These are phyloP conservation scores for Neodiprion lecontei DNA, from an alignment of 1,140 invertebrate genomes.

Conservation along the genomic window DNA sequence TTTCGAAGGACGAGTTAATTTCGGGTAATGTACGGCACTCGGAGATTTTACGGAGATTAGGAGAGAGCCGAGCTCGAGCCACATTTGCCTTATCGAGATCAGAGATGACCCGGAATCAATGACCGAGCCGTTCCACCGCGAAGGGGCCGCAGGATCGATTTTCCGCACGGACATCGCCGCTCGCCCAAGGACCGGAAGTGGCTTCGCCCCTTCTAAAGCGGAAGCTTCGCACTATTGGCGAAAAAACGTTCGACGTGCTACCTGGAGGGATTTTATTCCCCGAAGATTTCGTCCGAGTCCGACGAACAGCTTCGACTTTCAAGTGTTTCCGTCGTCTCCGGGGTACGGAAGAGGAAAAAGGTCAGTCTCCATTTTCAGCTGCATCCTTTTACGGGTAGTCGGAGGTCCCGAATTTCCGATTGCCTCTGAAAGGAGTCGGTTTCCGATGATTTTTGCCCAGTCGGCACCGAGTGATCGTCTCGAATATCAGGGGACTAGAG, in stretches of 20 bases:
- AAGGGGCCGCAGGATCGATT: neutral
- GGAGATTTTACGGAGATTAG: neutral
- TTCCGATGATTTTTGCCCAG: too few species aligned
- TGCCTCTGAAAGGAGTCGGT: too few species aligned
- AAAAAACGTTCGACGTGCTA: neutral
- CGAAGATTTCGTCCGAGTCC: neutral
- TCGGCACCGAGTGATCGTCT: too few species aligned
- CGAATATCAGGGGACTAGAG: too few species aligned
- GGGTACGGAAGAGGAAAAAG: too few species aligned
- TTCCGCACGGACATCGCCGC: neutral
- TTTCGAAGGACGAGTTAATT: slow-evolving; percentile 5
- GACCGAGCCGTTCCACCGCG: neutral
- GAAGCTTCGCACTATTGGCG: neutral
- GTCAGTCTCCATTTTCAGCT: too few species aligned
- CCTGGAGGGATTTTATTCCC: too few species aligned
- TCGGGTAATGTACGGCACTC: slow-evolving; percentile 4
- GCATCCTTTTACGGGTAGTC: too few species aligned
- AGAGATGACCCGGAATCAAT: slow-evolving; percentile 4
- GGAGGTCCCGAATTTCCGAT: too few species aligned
- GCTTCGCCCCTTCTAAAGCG: neutral
- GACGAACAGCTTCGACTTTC: neutral
- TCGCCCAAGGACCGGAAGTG: neutral
- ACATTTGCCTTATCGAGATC: slow-evolving; percentile 3
- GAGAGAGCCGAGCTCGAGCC: neutral
- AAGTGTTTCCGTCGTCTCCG: neutral